Conservation (phyloP, 2,113 vertebrate genomes). For the Tragelaphus scriptus region DNA sequence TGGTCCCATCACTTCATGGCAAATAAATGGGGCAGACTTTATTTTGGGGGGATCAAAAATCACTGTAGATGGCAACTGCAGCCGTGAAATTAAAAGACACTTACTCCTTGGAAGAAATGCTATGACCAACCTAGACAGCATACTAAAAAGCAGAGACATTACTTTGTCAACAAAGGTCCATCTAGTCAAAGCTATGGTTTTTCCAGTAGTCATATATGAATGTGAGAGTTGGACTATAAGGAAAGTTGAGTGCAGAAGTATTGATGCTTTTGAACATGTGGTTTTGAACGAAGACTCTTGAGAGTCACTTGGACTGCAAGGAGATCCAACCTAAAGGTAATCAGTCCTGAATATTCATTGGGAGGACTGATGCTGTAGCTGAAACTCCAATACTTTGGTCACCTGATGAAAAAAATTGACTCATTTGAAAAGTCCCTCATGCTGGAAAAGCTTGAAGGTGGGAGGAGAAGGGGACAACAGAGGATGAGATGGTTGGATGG, state of each 20-base stretch:
- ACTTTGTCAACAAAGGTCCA: not conserved
- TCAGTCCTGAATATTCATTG: not conserved
- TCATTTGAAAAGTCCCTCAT: not conserved
- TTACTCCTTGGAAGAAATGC: not conserved
- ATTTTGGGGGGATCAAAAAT: not conserved
- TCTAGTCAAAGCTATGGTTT: not conserved
- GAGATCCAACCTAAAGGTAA: not conserved
- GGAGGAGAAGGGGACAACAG: not conserved
- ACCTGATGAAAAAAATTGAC: not conserved
- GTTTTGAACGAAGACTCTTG: not conserved
- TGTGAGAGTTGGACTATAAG: not conserved
- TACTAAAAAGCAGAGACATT: not conserved
- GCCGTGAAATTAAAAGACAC: fast-evolving
- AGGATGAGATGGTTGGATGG: not conserved
- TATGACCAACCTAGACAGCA: not conserved
- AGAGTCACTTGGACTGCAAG: not conserved
- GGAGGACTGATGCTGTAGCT: not conserved
- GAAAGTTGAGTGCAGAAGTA: not conserved
- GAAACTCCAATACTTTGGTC: not conserved
- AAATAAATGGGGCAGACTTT: not conserved
- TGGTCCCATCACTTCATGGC: not conserved
- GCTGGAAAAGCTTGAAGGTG: not conserved
- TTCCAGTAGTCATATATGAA: not conserved
- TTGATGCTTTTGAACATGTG: not conserved
- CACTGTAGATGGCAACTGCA: not conserved